Conservation (phyloP, 2,888 invertebrate species). For the Seira sanloemensis region DNA sequence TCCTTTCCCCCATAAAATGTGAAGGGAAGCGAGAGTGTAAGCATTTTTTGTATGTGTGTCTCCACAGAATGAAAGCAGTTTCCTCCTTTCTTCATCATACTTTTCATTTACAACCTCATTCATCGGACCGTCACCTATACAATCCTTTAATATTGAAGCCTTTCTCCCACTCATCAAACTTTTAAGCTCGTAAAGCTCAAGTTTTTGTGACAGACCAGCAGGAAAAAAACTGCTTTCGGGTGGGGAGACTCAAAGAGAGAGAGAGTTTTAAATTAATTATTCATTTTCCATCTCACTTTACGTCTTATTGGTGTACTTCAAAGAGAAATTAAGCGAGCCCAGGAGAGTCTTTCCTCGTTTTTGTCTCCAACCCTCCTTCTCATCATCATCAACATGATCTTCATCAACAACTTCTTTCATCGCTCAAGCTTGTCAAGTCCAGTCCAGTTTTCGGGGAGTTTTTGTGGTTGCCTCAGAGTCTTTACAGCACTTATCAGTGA, state of each 20-base stretch:
- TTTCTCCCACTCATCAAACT: not conserved
- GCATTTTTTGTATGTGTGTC: too few relatives aligned
- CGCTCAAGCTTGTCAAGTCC: not conserved
- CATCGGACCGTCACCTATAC: not conserved
- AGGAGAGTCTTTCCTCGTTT: slow-evolving; percentile 32
- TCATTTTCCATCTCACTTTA: slow-evolving; percentile 68
- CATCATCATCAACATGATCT: slow-evolving; percentile 5
- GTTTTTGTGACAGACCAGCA: not conserved
- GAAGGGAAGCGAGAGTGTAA: too few relatives aligned
- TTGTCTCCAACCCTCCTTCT: slow-evolving; percentile 17
- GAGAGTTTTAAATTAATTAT: slow-evolving; percentile 64
- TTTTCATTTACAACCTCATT: not conserved
- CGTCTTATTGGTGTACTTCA: slow-evolving; percentile 66
- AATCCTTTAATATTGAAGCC: not conserved
- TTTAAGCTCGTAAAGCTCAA: not conserved
- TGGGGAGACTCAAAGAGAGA: not conserved
- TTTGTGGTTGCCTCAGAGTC: not conserved
- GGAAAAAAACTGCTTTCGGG: not conserved
- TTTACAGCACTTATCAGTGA: not conserved
- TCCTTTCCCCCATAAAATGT: not conserved
- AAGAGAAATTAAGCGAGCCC: slow-evolving; percentile 60
- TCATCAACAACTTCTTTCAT: slow-evolving; percentile 3
- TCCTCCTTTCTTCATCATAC: not conserved
- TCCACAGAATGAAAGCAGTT: not conserved
- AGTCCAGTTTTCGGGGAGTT: not conserved